Base-by-base conservation (phyloP, 1,140 invertebrate genomes). In the Gryon sp. region DNA sequence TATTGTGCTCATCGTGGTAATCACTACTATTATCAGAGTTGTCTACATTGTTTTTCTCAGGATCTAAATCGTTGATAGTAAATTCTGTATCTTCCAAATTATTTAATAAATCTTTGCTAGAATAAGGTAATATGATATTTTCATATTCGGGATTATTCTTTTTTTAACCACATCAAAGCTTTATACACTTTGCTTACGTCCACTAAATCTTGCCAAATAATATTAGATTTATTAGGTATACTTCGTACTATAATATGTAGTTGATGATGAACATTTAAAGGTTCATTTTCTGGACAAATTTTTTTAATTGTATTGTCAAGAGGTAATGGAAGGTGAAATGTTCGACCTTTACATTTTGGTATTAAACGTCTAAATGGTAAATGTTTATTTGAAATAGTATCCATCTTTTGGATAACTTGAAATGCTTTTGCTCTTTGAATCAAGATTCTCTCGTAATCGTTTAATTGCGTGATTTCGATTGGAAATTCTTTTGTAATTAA, bases 251-350 rank as follows among this genome's bases (percentile, higher is more conserved):
- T n/a, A n/a, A n/a, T n/a, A n/a, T n/a, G n/a, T n/a, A n/a, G n/a
- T n/a, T n/a, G n/a, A 24, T 72, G 50, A 26, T 80, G 68, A 9
- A 28, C 6, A 78, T 78, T 74, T 2, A 83, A 22, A 7, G 73
- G 41, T 20, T 68, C 59, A 1, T 16, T 52, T 11, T 60, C 22
- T 9, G 52, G 28, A 62, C 59, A 74, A 45, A 83, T 52, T 74
- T 80, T 82, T 34, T 82, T 65, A 3, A 83, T 16, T 22, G 78
- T 82, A n/a, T n/a, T n/a, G n/a, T n/a, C n/a, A n/a, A n/a, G n/a
- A n/a, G n/a, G n/a, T n/a, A n/a, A n/a, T n/a, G n/a, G n/a, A n/a
- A n/a, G n/a, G n/a, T n/a, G n/a, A n/a, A 53, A 78, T 43, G 55
- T 80, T 32, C 28, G 28, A n/a, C n/a, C n/a, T n/a, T n/a, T n/a